phyloP scores from a whole-genome alignment of 1,140 invertebrate genomes.

The Proctacanthus coquilletti region DNA sequence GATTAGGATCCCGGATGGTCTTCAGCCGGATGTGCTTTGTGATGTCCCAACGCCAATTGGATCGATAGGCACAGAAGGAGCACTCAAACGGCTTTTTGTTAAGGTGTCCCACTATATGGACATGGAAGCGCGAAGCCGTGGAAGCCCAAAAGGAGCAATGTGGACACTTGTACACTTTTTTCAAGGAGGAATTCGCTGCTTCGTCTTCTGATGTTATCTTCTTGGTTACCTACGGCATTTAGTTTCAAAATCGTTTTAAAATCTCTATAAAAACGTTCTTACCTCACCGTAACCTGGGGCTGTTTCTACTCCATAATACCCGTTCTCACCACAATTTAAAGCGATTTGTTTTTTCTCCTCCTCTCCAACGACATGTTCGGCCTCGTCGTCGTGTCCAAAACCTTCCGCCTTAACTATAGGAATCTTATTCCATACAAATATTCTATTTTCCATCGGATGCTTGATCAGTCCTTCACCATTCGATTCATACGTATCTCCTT shows the following conservation, averaged over 20 bases:
- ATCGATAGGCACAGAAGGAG: constrained; percentile 80
- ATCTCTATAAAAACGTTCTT: constrained; percentile 13
- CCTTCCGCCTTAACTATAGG: constrained; percentile 6
- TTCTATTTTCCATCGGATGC: constrained; percentile 58
- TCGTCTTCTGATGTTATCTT: constrained; percentile 29
- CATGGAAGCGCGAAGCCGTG: constrained; percentile 80
- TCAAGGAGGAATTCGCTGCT: constrained; percentile 30
- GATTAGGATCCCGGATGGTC: constrained; percentile 61
- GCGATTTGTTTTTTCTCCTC: constrained; percentile 17
- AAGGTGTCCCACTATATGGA: constrained; percentile 80
- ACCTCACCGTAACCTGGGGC: constrained; percentile 36
- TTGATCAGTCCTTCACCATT: constrained; percentile 16
- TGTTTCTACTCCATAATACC: constrained; percentile 34
- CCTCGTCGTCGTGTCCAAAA: constrained; percentile 2
- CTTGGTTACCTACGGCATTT: constrained; percentile 32
- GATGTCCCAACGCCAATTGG: constrained; percentile 92
- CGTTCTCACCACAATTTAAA: constrained; percentile 27
- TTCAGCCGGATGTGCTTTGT: constrained; percentile 89
- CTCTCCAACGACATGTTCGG: constrained; percentile 6
- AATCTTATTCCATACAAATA: constrained; percentile 48
- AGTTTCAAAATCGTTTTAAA: constrained; percentile 2
- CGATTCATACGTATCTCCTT: constrained; percentile 7
- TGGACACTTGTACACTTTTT: constrained; percentile 74
- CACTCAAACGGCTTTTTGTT: constrained; percentile 92
- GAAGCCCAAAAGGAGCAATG: constrained; percentile 81